Evolutionary conservation across 2,888 invertebrate genomes (phyloP).

Genomic region (Dicycla oo): DNA sequence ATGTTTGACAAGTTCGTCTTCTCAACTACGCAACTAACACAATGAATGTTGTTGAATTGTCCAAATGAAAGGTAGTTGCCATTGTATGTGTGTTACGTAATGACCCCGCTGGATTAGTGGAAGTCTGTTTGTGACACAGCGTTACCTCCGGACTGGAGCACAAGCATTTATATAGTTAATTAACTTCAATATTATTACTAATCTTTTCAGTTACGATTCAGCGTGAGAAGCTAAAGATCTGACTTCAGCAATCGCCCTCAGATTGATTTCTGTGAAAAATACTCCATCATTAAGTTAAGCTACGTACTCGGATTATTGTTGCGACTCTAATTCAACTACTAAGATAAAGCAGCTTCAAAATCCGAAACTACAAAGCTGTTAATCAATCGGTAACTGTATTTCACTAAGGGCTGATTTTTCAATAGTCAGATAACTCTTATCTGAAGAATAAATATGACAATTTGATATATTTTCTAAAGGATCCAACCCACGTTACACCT

Average conservation of each 20-base stretch:
- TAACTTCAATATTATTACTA: slow-evolving; percentile 17
- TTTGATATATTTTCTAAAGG: no score
- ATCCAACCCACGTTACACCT: no score
- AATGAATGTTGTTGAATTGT: not conserved
- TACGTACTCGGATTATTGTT: not conserved
- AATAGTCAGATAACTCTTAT: no score
- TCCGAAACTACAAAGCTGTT: no score
- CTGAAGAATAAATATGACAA: no score
- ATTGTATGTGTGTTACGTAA: not conserved
- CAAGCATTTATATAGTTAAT: slow-evolving; percentile 30
- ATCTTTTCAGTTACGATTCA: slow-evolving; percentile 11
- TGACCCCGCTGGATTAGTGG: no score
- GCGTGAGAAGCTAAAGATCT: not conserved
- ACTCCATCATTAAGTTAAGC: slow-evolving; percentile 6
- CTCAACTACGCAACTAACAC: not conserved
- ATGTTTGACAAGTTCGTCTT: not conserved
- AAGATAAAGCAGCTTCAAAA: not conserved
- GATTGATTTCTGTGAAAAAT: slow-evolving; percentile 25
- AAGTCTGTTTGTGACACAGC: not conserved
- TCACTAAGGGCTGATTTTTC: no score
- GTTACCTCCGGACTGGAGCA: slow-evolving; percentile 22
- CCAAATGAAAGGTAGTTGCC: not conserved
- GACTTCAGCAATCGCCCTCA: slow-evolving; percentile 8
- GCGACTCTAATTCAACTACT: not conserved
- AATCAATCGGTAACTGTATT: no score